These are phyloP conservation scores for Cotesia vestalis DNA, from an alignment of 1,140 invertebrate species.

Conservation along the genomic window DNA sequence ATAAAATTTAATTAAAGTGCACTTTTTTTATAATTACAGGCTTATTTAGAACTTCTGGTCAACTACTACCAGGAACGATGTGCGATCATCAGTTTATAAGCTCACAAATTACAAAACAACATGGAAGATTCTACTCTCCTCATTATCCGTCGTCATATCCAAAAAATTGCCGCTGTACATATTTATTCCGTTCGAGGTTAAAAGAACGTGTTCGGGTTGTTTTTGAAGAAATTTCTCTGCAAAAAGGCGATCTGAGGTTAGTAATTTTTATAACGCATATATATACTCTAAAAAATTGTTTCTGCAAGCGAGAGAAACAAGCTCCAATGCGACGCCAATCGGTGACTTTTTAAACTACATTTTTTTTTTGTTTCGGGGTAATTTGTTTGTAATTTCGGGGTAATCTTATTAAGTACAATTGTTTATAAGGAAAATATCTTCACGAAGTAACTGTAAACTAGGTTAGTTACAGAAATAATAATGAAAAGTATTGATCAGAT, in stretches of 20 bases:
- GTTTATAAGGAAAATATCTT: too few species aligned
- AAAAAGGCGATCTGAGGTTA: conserved; percentile 75
- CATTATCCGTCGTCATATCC: conserved; percentile 86
- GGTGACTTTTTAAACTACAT: too few species aligned
- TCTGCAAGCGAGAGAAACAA: too few species aligned
- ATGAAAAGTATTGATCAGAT: too few species aligned
- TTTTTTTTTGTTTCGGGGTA: too few species aligned
- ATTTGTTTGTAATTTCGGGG: too few species aligned
- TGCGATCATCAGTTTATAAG: conserved; percentile 83
- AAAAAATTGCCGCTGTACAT: conserved; percentile 80
- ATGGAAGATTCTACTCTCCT: conserved; percentile 83
- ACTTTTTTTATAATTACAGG: conserved; percentile 65
- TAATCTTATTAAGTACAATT: too few species aligned
- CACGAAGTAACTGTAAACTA: too few species aligned
- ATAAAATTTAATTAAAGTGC: too few species aligned
- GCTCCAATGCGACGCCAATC: too few species aligned
- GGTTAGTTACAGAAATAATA: too few species aligned
- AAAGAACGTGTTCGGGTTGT: conserved; percentile 72
- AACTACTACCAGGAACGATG: conserved; percentile 73
- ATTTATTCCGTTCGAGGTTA: conserved; percentile 79
- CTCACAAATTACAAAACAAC: conserved; percentile 69
- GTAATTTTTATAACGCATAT: conserved; percentile 33
- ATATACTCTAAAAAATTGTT: too few species aligned
- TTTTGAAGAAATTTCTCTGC: conserved; percentile 73
- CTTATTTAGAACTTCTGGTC: conserved; percentile 77